Conservation (phyloP, 2,797 vertebrate species). For the Sebastes aleutianus region DNA sequence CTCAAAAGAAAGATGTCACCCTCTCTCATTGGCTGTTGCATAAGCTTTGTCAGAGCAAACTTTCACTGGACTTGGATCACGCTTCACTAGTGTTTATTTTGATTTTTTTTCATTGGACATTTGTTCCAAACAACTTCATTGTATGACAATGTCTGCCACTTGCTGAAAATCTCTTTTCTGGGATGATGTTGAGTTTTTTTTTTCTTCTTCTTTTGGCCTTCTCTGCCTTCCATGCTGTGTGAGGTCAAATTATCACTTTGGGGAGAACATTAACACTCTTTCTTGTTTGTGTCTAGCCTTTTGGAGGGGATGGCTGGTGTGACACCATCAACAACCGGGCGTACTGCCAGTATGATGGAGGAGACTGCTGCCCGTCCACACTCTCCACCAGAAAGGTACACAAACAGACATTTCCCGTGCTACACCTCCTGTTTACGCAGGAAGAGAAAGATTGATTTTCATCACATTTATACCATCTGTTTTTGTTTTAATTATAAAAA, state of each 20-base stretch:
- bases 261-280: slow-evolving; percentile 21
- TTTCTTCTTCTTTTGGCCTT: neutral
- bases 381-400: slow-evolving; percentile 94
- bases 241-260: slow-evolving; percentile 17
- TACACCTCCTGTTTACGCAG: neutral
- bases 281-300: slow-evolving; percentile 84
- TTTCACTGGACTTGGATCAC: neutral
- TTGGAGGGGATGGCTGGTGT: slow-evolving; percentile 96
- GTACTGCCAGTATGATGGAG: slow-evolving; percentile 96
- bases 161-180: slow-evolving; percentile 40
- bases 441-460: neutral
- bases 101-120: slow-evolving; percentile 18
- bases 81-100: slow-evolving; percentile 28
- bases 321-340: slow-evolving; percentile 98
- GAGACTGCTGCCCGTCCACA: slow-evolving; percentile 97
- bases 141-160: slow-evolving; percentile 11
- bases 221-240: neutral
- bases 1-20: neutral
- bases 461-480: slow-evolving; percentile 1
- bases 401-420: slow-evolving; percentile 19
- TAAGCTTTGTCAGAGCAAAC: neutral
- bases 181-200: slow-evolving; percentile 5
- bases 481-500: neutral
- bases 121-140: slow-evolving; percentile 33
- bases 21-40: neutral